Evolutionary conservation across 2,113 vertebrate genomes (phyloP), one percentile per base, ranked within the genome.

Genomic region (Beaufortia kweichowensis): DNA sequence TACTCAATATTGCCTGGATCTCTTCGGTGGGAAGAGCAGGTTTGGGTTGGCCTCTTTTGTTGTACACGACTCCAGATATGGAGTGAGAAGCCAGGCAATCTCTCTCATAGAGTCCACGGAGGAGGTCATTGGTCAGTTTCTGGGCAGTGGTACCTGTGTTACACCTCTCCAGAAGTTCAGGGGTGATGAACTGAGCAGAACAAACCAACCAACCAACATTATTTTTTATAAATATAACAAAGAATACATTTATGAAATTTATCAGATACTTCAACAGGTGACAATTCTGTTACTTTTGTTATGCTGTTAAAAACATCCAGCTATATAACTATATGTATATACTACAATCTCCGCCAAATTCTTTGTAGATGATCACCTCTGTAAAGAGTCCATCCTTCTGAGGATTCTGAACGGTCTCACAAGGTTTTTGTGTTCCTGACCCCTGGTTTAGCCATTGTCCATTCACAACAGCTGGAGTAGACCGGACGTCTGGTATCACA

Each of bases 81-180:
- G 87, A 89, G 79, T 89, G 87, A 0, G 87, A 89, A 4, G 87
- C 87, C 73, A 89, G 80, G 67, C 85, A 89, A 59, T 89, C 87
- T 55, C 86, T 73, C 72, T 87, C 85, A 12, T 89, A 89, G 26
- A 89, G 85, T 50, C 85, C 85, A 55, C 85, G 81, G 56, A 89
- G 84, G 56, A 89, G 85, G 79, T 87, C 85, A 33, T 89, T 89
- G 78, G 86, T 88, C 79, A 89, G 64, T 71, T 88, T 89, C 84
- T 89, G 87, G 23, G 87, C 84, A 21, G 85, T 88, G 55, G 85
- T 84, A 33, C 80, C 84, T 7, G 85, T 87, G 77, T 88, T 88
- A 50, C 87, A 87, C 67, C 81, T 82, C 65, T 88, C 85, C 79
- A 88, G 74, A 62, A 88, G 77, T 60, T 88, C 85, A 31, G 82